Evolutionary conservation across 2,113 vertebrate genomes (phyloP).

Genomic region (Chionis minor): DNA sequence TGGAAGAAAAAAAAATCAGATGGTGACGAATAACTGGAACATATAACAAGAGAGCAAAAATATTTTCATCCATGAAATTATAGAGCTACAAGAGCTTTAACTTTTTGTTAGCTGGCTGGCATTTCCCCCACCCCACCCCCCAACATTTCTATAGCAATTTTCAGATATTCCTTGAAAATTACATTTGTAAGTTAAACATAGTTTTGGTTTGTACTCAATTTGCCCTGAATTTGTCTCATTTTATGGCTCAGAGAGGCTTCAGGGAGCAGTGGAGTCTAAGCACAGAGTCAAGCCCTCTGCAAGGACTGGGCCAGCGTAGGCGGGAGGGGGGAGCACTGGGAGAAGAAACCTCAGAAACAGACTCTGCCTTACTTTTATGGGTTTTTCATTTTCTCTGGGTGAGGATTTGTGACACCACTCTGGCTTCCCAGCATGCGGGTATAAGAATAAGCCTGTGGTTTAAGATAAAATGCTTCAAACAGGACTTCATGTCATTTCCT

Average conservation of each 20-base stretch:
- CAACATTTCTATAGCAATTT: not conserved
- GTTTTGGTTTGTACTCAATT: not conserved
- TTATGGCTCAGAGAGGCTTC: not conserved
- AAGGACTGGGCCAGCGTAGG: not conserved
- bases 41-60: not conserved
- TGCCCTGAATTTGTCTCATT: not conserved
- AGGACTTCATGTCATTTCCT: not conserved
- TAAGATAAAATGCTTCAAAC: slow-evolving; percentile 14
- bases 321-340: not conserved
- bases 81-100: not conserved
- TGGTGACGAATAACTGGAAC: not conserved
- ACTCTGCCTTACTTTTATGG: not conserved
- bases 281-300: not conserved
- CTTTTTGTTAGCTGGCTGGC: not conserved
- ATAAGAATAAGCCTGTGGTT: not conserved
- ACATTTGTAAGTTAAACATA: not conserved
- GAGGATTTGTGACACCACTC: not conserved
- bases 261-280: not conserved
- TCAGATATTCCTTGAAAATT: not conserved
- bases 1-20: not conserved
- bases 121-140: not conserved
- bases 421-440: not conserved
- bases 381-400: not conserved
- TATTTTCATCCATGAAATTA: not conserved
- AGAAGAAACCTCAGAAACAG: not conserved